phyloP scores from a whole-genome alignment of 2,113 vertebrate species.

The Paramormyrops kingsleyae region DNA sequence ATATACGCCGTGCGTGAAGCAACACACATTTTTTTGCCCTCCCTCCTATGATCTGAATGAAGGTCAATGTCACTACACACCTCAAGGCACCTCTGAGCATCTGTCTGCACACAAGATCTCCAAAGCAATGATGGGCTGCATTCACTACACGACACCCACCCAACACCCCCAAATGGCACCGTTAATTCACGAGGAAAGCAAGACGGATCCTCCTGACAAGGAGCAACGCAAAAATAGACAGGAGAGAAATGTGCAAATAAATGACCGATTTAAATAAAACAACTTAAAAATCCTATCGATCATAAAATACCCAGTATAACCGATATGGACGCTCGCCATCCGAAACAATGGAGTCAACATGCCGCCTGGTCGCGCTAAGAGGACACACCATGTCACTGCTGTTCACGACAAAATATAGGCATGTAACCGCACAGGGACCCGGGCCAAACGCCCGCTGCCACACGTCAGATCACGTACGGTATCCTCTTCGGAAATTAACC shows the following conservation, averaged over 20 bases:
- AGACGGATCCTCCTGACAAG: neutral
- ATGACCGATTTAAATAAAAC: neutral
- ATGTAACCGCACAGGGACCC: neutral
- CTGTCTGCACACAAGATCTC: neutral
- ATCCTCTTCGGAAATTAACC: neutral
- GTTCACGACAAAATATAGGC: neutral
- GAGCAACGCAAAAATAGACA: neutral
- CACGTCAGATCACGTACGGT: neutral
- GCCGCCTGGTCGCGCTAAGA: neutral
- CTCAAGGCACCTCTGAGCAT: neutral
- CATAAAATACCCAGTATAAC: neutral
- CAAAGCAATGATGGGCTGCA: neutral
- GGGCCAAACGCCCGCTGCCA: neutral
- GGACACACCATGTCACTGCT: neutral
- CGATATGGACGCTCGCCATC: neutral
- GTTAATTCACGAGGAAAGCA: neutral
- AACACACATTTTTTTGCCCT: constrained; percentile 33
- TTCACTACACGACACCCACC: neutral
- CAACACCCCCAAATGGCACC: neutral
- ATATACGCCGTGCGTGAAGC: constrained; percentile 15
- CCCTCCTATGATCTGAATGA: neutral
- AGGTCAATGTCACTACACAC: neutral
- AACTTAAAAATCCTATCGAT: neutral
- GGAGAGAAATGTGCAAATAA: neutral
- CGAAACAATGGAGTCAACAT: neutral